Conservation (phyloP, 2,113 vertebrate species). For the Strigops habroptila region DNA sequence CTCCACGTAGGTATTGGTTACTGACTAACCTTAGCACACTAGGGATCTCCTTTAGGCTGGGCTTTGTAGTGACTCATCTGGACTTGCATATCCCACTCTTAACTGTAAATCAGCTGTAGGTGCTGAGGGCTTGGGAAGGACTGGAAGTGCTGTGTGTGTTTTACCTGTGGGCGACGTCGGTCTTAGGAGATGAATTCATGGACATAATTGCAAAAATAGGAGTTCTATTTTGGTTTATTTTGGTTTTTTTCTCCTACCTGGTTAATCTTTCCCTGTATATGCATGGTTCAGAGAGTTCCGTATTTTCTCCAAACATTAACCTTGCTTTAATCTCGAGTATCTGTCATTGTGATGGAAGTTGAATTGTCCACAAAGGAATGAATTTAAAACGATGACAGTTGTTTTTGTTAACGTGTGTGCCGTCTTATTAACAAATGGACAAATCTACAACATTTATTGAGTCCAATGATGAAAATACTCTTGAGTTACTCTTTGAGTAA, state of each 20-base stretch:
- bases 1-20: conserved; percentile 34
- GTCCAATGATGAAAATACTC: conserved; percentile 52
- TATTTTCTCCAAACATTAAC: conserved; percentile 30
- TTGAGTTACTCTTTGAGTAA: neutral
- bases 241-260: neutral
- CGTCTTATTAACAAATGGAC: conserved; percentile 36
- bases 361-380: conserved; percentile 49
- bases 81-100: conserved; percentile 38
- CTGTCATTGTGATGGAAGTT: conserved; percentile 23
- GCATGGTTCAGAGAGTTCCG: conserved; percentile 55
- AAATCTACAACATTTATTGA: conserved; percentile 6
- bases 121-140: conserved; percentile 48
- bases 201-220: conserved; percentile 26
- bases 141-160: neutral
- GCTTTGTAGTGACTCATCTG: conserved; percentile 47
- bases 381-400: conserved; percentile 24
- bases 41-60: conserved; percentile 46
- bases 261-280: conserved; percentile 30
- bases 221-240: neutral
- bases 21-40: conserved; percentile 36
- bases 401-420: conserved; percentile 43
- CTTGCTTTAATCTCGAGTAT: conserved; percentile 57
- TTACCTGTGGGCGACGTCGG: neutral
- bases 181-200: conserved; percentile 52
- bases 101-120: conserved; percentile 19